phyloP scores from a whole-genome alignment of 2,113 vertebrate species.

The Euleptes europaea region DNA sequence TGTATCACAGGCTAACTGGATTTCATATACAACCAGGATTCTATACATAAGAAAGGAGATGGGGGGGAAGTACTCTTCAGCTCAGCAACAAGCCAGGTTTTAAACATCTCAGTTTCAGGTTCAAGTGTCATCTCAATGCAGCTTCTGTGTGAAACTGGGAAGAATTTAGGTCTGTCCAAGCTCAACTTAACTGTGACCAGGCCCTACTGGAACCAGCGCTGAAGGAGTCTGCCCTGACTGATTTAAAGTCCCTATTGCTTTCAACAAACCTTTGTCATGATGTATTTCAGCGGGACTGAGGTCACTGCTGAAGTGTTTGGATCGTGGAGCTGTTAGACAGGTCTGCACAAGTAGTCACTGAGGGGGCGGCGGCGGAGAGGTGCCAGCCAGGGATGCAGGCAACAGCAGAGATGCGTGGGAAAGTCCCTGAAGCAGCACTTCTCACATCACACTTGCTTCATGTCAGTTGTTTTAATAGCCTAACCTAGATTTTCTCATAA shows the following conservation, averaged over 20 bases:
- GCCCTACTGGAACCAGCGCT: not conserved
- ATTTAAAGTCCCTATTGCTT: not conserved
- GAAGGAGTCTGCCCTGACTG: too few species aligned
- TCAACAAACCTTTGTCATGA: too few species aligned
- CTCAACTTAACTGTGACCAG: not conserved
- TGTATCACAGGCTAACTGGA: too few species aligned
- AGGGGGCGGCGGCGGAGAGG: not conserved
- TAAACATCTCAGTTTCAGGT: too few species aligned
- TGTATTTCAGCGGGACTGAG: not conserved
- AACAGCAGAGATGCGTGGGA: conserved; percentile 62
- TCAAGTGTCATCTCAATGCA: too few species aligned
- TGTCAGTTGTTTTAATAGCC: conserved; percentile 36
- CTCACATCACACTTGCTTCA: conserved; percentile 46
- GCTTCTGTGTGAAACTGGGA: too few species aligned
- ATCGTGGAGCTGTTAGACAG: not conserved
- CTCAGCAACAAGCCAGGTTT: too few species aligned
- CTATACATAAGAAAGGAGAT: too few species aligned
- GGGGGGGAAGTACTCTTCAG: too few species aligned
- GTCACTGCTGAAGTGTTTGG: not conserved
- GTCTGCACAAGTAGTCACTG: not conserved
- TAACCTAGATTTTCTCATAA: conserved; percentile 54
- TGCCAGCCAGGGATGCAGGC: not conserved
- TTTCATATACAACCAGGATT: too few species aligned
- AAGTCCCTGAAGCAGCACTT: not conserved
- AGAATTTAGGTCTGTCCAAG: too few species aligned